phyloP scores from a whole-genome alignment of 1,140 invertebrate genomes.

The Cotesia vestalis region DNA sequence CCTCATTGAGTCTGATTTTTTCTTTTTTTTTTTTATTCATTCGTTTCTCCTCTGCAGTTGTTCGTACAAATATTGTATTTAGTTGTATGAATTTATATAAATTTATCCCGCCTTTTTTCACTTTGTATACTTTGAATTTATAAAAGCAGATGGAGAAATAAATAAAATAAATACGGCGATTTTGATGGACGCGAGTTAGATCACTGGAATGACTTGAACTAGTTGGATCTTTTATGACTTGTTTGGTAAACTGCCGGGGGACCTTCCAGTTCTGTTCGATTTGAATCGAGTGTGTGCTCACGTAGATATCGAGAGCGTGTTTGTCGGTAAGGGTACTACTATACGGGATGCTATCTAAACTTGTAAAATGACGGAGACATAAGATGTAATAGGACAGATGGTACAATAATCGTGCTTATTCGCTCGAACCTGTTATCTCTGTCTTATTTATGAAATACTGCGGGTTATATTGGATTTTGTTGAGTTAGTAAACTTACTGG shows the following conservation, averaged over 20 bases:
- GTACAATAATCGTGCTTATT: conserved; percentile 14
- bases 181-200: conserved; percentile 6
- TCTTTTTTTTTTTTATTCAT: conserved; percentile 3
- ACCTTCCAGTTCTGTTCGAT: conserved; percentile 18
- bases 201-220: conserved; percentile 1
- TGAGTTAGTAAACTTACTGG: conserved; percentile 35
- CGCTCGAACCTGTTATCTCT: not conserved
- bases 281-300: conserved; percentile 27
- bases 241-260: conserved; percentile 26
- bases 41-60: not conserved
- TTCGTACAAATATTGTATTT: not conserved
- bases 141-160: not conserved
- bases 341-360: conserved; percentile 14
- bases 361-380: conserved; percentile 9
- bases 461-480: conserved; percentile 36
- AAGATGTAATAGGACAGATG: conserved; percentile 31
- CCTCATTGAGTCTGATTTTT: conserved; percentile 8
- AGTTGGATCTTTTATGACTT: conserved; percentile 31
- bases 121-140: not conserved
- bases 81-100: too few species aligned
- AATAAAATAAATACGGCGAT: not conserved
- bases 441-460: conserved; percentile 11
- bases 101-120: too few species aligned
- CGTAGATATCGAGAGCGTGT: conserved; percentile 21
- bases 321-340: not conserved